Evolutionary conservation across 2,888 invertebrate genomes (phyloP).

Genomic region (Matsumyia berberina): DNA sequence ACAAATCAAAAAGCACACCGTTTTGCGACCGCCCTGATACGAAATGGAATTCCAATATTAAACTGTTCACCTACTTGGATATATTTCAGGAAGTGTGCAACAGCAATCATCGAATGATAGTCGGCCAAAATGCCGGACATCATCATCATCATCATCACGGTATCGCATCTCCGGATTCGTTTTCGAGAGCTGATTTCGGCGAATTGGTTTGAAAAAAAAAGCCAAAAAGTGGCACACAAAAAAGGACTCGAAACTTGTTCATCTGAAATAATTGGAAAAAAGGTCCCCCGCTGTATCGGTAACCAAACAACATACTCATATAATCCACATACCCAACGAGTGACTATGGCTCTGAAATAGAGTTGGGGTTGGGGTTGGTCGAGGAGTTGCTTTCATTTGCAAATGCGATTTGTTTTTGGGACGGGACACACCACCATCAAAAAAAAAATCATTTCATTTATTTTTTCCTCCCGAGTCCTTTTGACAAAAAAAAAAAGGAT

Average conservation of each 20-base stretch:
- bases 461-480: conserved; percentile 48
- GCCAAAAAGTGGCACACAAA: conserved; percentile 49
- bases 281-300: conserved; percentile 77
- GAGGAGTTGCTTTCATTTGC: conserved; percentile 26
- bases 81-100: conserved; percentile 55
- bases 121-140: conserved; percentile 67
- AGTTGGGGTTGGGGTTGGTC: neutral
- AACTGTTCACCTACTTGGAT: conserved; percentile 53
- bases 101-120: conserved; percentile 74
- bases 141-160: conserved; percentile 43
- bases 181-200: conserved; percentile 31
- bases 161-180: conserved; percentile 22
- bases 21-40: conserved; percentile 50
- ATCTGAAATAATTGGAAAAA: conserved; percentile 80
- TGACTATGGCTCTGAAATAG: neutral
- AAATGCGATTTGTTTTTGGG: neutral
- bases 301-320: conserved; percentile 78
- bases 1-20: conserved; percentile 70
- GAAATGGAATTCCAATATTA: conserved; percentile 67
- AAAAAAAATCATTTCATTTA: conserved; percentile 60
- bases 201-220: conserved; percentile 51
- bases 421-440: neutral
- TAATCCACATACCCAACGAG: conserved; percentile 72
- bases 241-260: conserved; percentile 78
- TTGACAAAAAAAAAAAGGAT: conserved; percentile 24